phyloP scores from a whole-genome alignment of 1,140 invertebrate genomes.

The Ceratitis capitata region DNA sequence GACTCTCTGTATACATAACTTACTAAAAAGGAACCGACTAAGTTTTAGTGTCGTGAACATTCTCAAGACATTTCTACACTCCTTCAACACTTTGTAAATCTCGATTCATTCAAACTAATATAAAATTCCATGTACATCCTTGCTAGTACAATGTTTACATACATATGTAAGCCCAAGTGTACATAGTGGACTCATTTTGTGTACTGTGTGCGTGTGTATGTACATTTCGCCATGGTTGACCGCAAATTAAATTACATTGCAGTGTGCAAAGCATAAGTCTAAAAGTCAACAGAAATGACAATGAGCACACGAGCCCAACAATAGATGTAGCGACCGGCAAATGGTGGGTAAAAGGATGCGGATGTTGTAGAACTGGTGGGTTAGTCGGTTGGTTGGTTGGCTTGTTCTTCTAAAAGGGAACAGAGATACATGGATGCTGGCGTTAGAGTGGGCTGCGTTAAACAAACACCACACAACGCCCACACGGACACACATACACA shows the following conservation, averaged over 20 bases:
- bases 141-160: background rate
- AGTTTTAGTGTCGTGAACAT: background rate
- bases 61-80: background rate
- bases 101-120: background rate
- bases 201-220: background rate
- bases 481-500: background rate
- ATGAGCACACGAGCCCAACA: background rate
- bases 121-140: background rate
- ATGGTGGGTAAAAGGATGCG: too few relatives aligned
- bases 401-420: too few relatives aligned
- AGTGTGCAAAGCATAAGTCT: conserved; percentile 23
- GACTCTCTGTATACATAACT: too few relatives aligned
- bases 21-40: too few relatives aligned
- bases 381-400: too few relatives aligned
- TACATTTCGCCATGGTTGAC: conserved; percentile 10
- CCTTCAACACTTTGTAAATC: background rate
- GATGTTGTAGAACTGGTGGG: too few relatives aligned
- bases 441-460: background rate
- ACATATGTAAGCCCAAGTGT: background rate
- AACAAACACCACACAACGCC: background rate
- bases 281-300: background rate
- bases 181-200: background rate
- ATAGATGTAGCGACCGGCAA: background rate
- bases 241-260: conserved; percentile 33
- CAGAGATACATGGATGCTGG: too few relatives aligned